Evolutionary conservation across 2,888 invertebrate genomes (phyloP), one percentile per base, ranked within the genome.

Genomic region (Melinopterus prodromus): DNA sequence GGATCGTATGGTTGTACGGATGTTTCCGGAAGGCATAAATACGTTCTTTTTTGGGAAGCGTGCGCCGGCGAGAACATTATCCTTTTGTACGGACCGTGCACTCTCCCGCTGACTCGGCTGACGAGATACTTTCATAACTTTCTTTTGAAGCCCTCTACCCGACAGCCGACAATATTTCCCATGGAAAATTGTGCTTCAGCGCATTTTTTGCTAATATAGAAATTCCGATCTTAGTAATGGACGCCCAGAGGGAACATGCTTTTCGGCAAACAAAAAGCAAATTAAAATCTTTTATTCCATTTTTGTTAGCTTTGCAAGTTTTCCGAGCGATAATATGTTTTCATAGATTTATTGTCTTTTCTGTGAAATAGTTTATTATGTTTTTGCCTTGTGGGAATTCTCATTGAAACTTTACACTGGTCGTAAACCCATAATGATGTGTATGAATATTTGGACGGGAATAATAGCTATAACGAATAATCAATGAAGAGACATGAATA

Each of bases 61-160:
- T 6, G 53, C 53, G 53, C 53, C 53, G 53, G 9, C 53, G 53
- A 53, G 53, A 53, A 74, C n/a, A 36, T 74, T 72, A 36, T 74
- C 35, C 74, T 71, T 71, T 71, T 71, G 71, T 71, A 71, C 15
- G 71, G 71, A 74, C 9, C n/a, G 53, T 53, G 53, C 53, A 53
- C 53, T 53, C 86, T 86, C 85, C 83, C 84, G 86, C 87, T 85
- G 86, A 84, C 84, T 86, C 86, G 84, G 86, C 86, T 86, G 86
- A 87, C 86, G 86, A 84, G 86, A 83, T 84, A 83, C 85, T 82
- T 85, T 86, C 86, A 85, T 87, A 86, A 87, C 85, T 87, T 85
- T 85, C 86, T 84, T 85, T 85, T 86, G 85, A 85, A 85, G 87
- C 36, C 37, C 37, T 37, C 37, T 74, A 35, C 36, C 26, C 36